These are phyloP conservation scores for Neomonachus schauinslandi DNA, from an alignment of 2,113 vertebrate species.

Conservation along the genomic window DNA sequence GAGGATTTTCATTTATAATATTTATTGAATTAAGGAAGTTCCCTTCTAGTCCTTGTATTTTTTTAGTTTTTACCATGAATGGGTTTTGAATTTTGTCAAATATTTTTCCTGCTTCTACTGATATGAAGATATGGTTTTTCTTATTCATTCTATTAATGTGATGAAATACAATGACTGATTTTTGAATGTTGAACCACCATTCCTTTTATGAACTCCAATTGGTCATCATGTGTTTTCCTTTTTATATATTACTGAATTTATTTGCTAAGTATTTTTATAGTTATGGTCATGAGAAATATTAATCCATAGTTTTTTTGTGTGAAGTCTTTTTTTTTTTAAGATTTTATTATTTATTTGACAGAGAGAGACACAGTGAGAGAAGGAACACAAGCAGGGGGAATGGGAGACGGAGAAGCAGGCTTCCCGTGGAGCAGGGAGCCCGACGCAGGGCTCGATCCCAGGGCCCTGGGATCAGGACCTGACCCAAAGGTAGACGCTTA, in stretches of 20 bases:
- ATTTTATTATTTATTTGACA: no score
- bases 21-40: background rate
- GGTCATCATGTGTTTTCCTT: background rate
- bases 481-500: no score
- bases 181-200: background rate
- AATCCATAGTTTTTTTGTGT: background rate
- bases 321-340: no score
- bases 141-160: background rate
- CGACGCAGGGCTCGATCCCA: no score
- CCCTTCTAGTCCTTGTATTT: background rate
- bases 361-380: no score
- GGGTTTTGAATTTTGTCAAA: background rate
- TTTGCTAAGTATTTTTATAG: background rate
- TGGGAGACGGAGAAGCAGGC: no score
- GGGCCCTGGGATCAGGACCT: no score
- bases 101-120: background rate
- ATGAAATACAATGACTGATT: background rate
- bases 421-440: no score
- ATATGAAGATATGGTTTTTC: background rate
- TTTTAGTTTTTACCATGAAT: background rate
- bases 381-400: no score
- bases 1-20: background rate
- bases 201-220: background rate
- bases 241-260: background rate
- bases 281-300: background rate